Conservation (phyloP, 2,797 vertebrate species). For the Eulemur rubriventer region DNA sequence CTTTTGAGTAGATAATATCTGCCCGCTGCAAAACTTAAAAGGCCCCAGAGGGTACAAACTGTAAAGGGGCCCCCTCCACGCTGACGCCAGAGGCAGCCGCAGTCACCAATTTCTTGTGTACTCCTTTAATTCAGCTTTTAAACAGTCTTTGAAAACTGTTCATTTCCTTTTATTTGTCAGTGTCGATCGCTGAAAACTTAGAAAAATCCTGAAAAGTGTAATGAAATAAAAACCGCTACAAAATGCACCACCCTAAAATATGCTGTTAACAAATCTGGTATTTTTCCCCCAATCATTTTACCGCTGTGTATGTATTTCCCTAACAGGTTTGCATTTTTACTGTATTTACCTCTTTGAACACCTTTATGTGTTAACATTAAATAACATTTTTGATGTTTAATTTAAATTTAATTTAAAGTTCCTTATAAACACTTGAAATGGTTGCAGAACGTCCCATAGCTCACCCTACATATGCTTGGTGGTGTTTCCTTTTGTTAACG, state of each 20-base stretch:
- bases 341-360: not conserved
- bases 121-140: not conserved
- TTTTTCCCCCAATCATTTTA: not conserved
- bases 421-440: no score
- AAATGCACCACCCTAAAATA: no score
- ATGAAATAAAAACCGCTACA: not conserved
- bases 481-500: not conserved
- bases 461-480: not conserved
- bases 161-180: not conserved
- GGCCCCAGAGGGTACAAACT: not conserved
- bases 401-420: not conserved
- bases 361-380: not conserved
- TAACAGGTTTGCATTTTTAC: not conserved
- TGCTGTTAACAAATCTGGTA: not conserved
- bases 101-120: not conserved
- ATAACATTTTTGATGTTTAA: not conserved
- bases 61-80: rapidly evolving
- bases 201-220: not conserved
- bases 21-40: not conserved
- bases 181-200: not conserved
- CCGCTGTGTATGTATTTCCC: not conserved
- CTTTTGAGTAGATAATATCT: not conserved
- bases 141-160: not conserved
- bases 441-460: not conserved
- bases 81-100: rapidly evolving